Conservation (phyloP, 1,140 invertebrate species). For the Akabosia matsudoensis region DNA sequence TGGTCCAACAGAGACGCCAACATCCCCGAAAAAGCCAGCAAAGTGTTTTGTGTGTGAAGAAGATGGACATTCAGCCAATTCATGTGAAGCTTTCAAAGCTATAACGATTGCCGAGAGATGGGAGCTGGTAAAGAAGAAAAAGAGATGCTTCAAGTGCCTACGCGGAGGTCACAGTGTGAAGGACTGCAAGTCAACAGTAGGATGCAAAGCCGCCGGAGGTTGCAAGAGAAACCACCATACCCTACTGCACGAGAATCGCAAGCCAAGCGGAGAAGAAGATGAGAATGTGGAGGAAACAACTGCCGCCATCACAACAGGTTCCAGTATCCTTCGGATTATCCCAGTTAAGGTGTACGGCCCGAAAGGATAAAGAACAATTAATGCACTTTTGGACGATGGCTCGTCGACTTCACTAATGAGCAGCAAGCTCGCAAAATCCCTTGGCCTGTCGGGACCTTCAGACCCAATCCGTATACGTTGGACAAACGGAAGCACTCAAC, state of each 20-base stretch:
- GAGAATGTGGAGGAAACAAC: not conserved
- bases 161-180: not conserved
- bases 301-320: not conserved
- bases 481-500: not conserved
- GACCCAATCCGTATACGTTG: not conserved
- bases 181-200: not conserved
- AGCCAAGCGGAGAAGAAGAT: not conserved
- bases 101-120: not conserved
- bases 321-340: not conserved
- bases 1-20: too few relatives aligned
- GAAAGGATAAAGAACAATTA: not conserved
- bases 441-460: not conserved
- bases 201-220: not conserved
- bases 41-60: not conserved
- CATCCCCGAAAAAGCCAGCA: not conserved
- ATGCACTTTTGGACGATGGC: not conserved
- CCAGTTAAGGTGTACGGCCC: not conserved
- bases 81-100: not conserved
- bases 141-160: not conserved
- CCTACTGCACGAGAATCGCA: not conserved
- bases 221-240: not conserved
- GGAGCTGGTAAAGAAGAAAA: not conserved
- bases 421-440: not conserved
- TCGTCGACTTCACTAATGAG: not conserved
- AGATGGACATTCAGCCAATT: not conserved